Evolutionary conservation across 2,888 invertebrate genomes (phyloP).

Genomic region (Stenotaenia linearis): DNA sequence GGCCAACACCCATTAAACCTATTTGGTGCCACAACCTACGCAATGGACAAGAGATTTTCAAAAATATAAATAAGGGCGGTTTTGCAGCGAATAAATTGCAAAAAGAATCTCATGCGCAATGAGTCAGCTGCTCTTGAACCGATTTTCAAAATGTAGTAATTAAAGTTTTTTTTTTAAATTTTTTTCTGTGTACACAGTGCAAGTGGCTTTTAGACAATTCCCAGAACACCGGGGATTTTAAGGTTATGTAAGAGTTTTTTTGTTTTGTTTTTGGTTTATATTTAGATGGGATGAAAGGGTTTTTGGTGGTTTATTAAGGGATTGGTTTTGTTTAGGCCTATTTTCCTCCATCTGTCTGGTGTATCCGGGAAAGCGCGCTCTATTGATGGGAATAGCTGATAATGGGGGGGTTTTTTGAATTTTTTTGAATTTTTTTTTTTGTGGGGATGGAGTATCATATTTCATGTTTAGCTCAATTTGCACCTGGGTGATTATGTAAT

Average conservation of each 20-base stretch:
- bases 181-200: background rate
- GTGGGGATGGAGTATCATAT: background rate
- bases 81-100: background rate
- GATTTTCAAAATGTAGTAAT: conserved; percentile 3
- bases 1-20: conserved; percentile 18
- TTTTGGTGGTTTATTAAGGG: background rate
- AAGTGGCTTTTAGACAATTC: conserved; percentile 1
- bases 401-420: background rate
- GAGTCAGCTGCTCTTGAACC: conserved; percentile 26
- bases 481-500: background rate
- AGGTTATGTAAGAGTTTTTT: background rate
- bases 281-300: background rate
- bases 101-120: conserved; percentile 10
- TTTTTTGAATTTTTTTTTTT: no score
- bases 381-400: conserved; percentile 8
- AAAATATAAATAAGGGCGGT: conserved; percentile 21
- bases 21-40: conserved; percentile 21
- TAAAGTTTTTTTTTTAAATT: background rate
- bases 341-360: background rate
- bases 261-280: no score
- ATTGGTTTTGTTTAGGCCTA: background rate
- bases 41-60: background rate
- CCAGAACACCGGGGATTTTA: background rate
- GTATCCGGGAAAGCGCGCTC: conserved; percentile 5
- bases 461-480: background rate